Evolutionary conservation across 1,140 invertebrate genomes (phyloP).

Genomic region (Epicauta chinensis): DNA sequence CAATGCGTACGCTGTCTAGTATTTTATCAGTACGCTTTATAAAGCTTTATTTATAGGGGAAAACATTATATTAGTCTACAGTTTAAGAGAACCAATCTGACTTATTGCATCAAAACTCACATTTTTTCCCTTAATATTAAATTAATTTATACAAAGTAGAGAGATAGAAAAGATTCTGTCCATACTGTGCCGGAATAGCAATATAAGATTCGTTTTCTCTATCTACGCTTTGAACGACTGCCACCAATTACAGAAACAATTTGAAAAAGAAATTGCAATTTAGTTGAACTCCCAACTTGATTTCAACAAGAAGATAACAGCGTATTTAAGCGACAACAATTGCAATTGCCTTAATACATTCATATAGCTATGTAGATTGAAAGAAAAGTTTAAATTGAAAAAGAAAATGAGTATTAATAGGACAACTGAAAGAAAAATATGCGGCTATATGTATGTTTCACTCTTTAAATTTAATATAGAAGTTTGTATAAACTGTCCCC

Average conservation of each 20-base stretch:
- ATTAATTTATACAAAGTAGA: too few species aligned
- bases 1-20: neutral
- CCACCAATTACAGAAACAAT: slow-evolving; percentile 21
- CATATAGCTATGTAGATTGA: neutral
- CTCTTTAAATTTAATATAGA: slow-evolving; percentile 16
- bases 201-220: neutral
- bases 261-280: slow-evolving; percentile 20
- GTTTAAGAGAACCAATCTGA: too few species aligned
- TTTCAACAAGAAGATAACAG: slow-evolving; percentile 16
- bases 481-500: slow-evolving; percentile 16
- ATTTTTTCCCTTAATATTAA: too few species aligned
- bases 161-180: too few species aligned
- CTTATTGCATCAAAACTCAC: too few species aligned
- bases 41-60: slow-evolving; percentile 11
- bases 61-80: neutral
- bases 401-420: slow-evolving; percentile 2
- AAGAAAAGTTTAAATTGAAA: slow-evolving; percentile 6
- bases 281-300: slow-evolving; percentile 7
- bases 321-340: slow-evolving; percentile 14
- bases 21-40: slow-evolving; percentile 3
- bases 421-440: slow-evolving; percentile 7
- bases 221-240: slow-evolving; percentile 1
- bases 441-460: neutral
- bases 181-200: too few species aligned
- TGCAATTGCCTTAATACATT: slow-evolving; percentile 17